Conservation (phyloP, 1,140 invertebrate species). For the Diachasma alloeum region DNA sequence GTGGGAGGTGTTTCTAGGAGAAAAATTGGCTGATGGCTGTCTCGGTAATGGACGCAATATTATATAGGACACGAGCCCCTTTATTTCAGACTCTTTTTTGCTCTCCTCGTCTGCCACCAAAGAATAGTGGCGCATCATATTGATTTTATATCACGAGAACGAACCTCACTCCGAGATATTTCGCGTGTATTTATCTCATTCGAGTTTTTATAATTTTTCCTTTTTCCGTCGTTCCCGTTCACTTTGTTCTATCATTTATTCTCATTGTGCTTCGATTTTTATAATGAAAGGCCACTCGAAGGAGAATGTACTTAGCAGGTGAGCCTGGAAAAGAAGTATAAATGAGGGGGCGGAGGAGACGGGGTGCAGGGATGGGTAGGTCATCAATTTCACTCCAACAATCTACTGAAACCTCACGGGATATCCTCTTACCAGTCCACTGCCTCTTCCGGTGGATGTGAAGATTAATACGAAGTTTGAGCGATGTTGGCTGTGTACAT, state of each 20-base stretch:
- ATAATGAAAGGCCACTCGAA: slow-evolving; percentile 39
- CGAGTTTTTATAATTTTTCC: neutral
- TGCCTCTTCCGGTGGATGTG: neutral
- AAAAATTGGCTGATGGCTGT: neutral
- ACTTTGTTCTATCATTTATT: neutral
- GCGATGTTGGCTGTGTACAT: neutral
- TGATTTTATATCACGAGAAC: slow-evolving; percentile 33
- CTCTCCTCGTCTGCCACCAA: slow-evolving; percentile 32
- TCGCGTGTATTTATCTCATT: slow-evolving; percentile 21
- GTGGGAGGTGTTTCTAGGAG: neutral
- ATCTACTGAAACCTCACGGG: too few species aligned
- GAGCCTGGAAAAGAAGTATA: neutral
- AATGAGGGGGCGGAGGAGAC: neutral
- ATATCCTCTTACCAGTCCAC: neutral
- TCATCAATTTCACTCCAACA: neutral
- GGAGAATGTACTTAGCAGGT: neutral
- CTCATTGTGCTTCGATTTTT: slow-evolving; percentile 37
- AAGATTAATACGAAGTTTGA: neutral
- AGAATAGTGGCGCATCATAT: slow-evolving; percentile 26
- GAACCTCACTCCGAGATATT: neutral
- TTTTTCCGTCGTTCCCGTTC: neutral
- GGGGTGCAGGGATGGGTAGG: neutral
- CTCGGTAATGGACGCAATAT: too few species aligned
- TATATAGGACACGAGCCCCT: too few species aligned
- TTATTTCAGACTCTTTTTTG: slow-evolving; percentile 1